A percentile compares a stretch with the other conserved stretches of the same genome.
Evolutionary conservation across 2,888 invertebrate genomes (phyloP).

Genomic region (Bombylius major): DNA sequence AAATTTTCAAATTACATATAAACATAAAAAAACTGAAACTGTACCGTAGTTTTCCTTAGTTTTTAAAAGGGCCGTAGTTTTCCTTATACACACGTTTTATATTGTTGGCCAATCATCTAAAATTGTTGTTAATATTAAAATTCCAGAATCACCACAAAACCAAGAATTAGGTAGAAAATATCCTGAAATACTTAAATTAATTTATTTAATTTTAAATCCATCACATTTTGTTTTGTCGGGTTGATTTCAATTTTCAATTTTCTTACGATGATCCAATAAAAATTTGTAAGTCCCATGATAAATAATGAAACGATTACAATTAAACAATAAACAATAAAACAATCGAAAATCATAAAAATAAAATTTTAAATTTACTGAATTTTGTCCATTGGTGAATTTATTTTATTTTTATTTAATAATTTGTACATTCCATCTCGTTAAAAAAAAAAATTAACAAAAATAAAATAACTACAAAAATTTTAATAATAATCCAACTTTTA

Average conservation of each 20-base stretch:
- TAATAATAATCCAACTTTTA: too few relatives aligned
- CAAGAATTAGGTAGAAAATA: conserved; percentile 47
- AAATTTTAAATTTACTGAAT: neutral
- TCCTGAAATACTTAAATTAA: too few relatives aligned
- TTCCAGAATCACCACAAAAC: conserved; percentile 85
- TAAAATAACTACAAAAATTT: too few relatives aligned
- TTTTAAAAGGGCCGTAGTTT: conserved; percentile 69
- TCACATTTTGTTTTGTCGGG: too few relatives aligned
- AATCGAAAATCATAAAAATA: neutral
- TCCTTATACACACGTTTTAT: conserved; percentile 72
- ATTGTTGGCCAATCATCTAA: conserved; percentile 86
- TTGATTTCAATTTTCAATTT: neutral
- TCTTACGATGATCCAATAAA: neutral
- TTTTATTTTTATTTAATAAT: too few relatives aligned
- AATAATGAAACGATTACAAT: neutral
- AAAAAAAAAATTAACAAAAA: too few relatives aligned
- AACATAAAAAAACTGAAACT: too few relatives aligned
- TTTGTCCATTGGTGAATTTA: too few relatives aligned
- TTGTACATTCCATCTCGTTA: too few relatives aligned
- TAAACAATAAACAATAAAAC: neutral
- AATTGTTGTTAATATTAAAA: conserved; percentile 67
- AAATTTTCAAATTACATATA: too few relatives aligned
- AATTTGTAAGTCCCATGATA: neutral
- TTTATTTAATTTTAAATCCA: too few relatives aligned
- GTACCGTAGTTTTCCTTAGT: too few relatives aligned